Conservation (phyloP, 2,113 vertebrate genomes). For the Aptenodytes patagonicus region DNA sequence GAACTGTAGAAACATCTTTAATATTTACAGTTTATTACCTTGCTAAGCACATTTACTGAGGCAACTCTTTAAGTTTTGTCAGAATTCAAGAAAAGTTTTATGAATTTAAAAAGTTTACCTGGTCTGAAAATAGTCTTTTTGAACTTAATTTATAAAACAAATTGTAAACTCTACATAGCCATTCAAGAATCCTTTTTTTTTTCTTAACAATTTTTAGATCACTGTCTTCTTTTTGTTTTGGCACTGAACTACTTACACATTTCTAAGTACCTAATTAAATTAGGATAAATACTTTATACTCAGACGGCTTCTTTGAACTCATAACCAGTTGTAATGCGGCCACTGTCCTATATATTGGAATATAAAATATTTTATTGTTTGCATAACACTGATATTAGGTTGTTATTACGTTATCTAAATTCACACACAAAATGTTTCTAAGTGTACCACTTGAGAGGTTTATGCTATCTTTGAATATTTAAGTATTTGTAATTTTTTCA, state of each 20-base stretch:
- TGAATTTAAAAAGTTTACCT: background rate
- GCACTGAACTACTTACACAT: background rate
- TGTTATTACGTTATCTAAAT: background rate
- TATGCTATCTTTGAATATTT: background rate
- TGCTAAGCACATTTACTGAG: background rate
- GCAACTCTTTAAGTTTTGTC: background rate
- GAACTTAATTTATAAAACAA: background rate
- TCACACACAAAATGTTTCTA: background rate
- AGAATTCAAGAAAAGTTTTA: background rate
- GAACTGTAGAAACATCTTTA: background rate
- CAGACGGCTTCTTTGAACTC: background rate
- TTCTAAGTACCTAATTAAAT: background rate
- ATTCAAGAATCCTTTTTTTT: background rate
- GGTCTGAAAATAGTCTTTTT: background rate
- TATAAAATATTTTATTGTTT: background rate
- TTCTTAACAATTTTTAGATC: background rate
- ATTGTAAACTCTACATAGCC: background rate
- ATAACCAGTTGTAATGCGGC: background rate
- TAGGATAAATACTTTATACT: background rate
- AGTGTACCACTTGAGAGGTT: background rate
- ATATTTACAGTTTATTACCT: background rate
- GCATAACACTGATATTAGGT: background rate
- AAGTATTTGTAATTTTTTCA: background rate
- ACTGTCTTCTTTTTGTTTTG: background rate
- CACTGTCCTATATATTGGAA: background rate